Evolutionary conservation across 1,140 invertebrate genomes (phyloP), one percentile per base, ranked within the genome.

Genomic region (Zaprionus vittiger): DNA sequence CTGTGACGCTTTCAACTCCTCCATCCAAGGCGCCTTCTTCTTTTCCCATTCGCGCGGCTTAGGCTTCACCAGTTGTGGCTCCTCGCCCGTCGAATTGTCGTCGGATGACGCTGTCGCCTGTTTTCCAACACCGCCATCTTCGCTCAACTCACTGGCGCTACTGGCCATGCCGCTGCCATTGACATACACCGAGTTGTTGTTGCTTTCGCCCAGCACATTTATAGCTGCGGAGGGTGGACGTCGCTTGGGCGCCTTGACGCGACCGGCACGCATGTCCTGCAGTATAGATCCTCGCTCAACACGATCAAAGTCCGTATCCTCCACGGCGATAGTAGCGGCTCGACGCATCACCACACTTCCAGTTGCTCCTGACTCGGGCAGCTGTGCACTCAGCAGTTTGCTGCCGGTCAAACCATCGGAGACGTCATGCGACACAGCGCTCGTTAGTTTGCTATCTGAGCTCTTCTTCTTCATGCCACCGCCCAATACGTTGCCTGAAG

Each of bases 21-120:
- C 95, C 93, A 96, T 94, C 95, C 95, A 96, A 0, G 95, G 95
- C 55, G 94, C 95, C 79, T 94, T 94, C 73, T 95, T 94, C 79
- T 95, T 95, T 79, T 95, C 95, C 94, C 94, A 94, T 75, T 94
- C 93, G 2, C 93, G 89, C 37, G 94, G 83, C 79, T 94, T 94
- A 5, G 94, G 94, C 77, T 94, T 94, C 20, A 86, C 92, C 78
- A 94, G 92, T 52, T 93, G 93, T 4, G 91, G 76, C n/a, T 93
- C 80, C 14, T 93, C 80, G 22, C 93, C 93, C 17, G 93, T 93
- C 0, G 91, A 91, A 47, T 93, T 91, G 17, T 91, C 82, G 72
- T 91, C 81, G 12, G 91, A 87, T 5, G 81, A 82, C n/a, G 59
- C 80, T 9, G 77, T 57, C 31, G 77, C 72, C 17, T 63, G 72